Evolutionary conservation across 1,140 invertebrate genomes (phyloP), one percentile per base, ranked within the genome.

Genomic region (Micrasema minimum): DNA sequence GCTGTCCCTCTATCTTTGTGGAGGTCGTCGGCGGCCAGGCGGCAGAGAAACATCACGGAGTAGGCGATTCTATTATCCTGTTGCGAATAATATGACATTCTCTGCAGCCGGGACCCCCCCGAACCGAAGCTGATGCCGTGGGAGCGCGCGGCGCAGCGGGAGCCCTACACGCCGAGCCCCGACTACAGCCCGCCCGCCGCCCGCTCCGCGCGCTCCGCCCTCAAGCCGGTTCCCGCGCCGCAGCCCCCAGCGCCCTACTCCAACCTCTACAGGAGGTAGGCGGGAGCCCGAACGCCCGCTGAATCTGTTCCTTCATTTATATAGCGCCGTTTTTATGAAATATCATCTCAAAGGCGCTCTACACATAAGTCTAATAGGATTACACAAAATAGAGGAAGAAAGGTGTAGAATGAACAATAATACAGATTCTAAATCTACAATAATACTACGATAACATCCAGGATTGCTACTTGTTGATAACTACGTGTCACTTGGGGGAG

Each of bases 171-270:
- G 10, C 67, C 67, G 38, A 38, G 16, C 11, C 67, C 67, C 6
- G 67, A 69, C 67, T 69, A 69, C 45, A 69, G 67, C 31, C 67
- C 67, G 1, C 67, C 67, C 6, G n/a, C 55, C 7, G 9, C 41
- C 11, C 46, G 64, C 14, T n/a, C n/a, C n/a, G n/a, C n/a, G n/a
- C 35, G 57, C 9, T 45, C 57, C 18, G 57, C 37, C 57, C 43
- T 69, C 41, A 69, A 69, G 53, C 55, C 55, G 50, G n/a, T n/a
- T n/a, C 7, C 14, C 10, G 37, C 48, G 12, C 7, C 26, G 7
- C 57, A 14, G 11, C 11, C 11, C 1, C n/a, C n/a, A n/a, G n/a
- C n/a, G n/a, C 23, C 23, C 53, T 16, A 16, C 53, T 51, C 50
- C 22, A 4, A 22, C 22, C 18, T 22, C 3, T 51, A 51, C 50